phyloP scores from a whole-genome alignment of 2,113 vertebrate genomes.

The Charina bottae region DNA sequence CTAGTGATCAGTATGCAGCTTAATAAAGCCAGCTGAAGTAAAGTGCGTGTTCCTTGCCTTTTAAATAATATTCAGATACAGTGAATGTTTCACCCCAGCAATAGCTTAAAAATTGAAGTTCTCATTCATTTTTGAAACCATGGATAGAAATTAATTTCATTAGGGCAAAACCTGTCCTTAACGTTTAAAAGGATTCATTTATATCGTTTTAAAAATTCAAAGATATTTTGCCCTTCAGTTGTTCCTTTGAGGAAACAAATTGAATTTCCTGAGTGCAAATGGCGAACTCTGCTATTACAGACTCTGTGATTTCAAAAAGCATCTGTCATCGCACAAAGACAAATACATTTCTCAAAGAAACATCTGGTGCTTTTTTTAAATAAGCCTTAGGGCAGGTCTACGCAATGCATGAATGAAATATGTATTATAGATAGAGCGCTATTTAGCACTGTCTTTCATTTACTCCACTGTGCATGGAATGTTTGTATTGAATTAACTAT shows the following conservation, averaged over 20 bases:
- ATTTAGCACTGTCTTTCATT: constrained; percentile 75
- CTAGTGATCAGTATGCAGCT: neutral
- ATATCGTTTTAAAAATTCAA: constrained; percentile 47
- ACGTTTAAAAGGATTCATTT: constrained; percentile 58
- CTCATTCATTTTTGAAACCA: constrained; percentile 29
- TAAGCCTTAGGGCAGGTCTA: constrained; percentile 75
- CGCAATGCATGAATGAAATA: constrained; percentile 74
- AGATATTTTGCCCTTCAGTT: constrained; percentile 65
- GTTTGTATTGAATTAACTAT: constrained; percentile 67
- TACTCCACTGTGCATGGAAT: constrained; percentile 72
- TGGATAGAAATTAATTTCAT: constrained; percentile 53
- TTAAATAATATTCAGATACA: neutral
- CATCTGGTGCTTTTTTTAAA: constrained; percentile 82
- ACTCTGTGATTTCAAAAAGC: constrained; percentile 79
- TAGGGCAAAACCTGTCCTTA: constrained; percentile 49
- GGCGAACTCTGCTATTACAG: constrained; percentile 77
- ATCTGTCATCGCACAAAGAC: constrained; percentile 81
- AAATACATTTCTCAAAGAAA: constrained; percentile 79
- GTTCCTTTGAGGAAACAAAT: constrained; percentile 71
- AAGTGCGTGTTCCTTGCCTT: neutral
- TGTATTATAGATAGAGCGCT: constrained; percentile 74
- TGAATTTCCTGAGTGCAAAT: constrained; percentile 79
- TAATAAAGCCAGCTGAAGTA: constrained; percentile 21
- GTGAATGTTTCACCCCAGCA: constrained; percentile 33
- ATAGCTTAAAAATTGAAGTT: constrained; percentile 34